Evolutionary conservation across 2,797 vertebrate species (phyloP).

Genomic region (Decapterus maruadsi): DNA sequence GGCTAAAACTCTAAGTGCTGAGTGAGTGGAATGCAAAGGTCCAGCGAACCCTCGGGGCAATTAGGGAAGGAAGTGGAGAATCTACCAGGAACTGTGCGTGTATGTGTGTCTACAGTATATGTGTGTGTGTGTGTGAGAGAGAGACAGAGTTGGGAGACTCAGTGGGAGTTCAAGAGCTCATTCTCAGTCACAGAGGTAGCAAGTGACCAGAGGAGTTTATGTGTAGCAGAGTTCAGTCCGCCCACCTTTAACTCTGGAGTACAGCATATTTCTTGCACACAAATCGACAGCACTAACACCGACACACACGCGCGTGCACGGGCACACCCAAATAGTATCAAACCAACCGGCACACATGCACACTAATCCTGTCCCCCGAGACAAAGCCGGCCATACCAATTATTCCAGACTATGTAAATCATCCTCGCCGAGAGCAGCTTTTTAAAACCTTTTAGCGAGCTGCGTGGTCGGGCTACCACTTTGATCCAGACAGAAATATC

Average conservation of each 20-base stretch:
- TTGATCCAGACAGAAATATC: conserved; percentile 14
- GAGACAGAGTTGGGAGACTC: conserved; percentile 22
- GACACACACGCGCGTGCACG: not conserved
- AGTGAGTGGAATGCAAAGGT: conserved; percentile 74
- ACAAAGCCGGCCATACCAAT: conserved; percentile 7
- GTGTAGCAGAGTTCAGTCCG: conserved; percentile 19
- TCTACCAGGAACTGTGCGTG: conserved; percentile 31
- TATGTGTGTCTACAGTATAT: not conserved
- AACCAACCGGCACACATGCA: conserved; percentile 12
- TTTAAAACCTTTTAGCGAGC: conserved; percentile 8
- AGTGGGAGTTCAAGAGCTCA: conserved; percentile 43
- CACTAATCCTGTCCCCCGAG: conserved; percentile 4
- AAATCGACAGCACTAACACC: not conserved
- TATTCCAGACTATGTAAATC: conserved; percentile 19
- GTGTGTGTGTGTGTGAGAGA: not conserved
- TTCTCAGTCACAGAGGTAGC: conserved; percentile 41
- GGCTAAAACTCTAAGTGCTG: conserved; percentile 67
- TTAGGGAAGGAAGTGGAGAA: conserved; percentile 59
- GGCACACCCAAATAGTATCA: not conserved
- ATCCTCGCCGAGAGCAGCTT: conserved; percentile 17
- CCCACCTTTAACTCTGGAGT: not conserved
- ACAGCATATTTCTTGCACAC: not conserved
- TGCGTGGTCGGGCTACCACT: not conserved
- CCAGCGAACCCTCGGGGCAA: conserved; percentile 59
- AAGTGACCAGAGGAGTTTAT: conserved; percentile 28